These are phyloP conservation scores for Hemistola chrysoprasaria DNA, from an alignment of 2,888 invertebrate genomes.

Conservation along the genomic window DNA sequence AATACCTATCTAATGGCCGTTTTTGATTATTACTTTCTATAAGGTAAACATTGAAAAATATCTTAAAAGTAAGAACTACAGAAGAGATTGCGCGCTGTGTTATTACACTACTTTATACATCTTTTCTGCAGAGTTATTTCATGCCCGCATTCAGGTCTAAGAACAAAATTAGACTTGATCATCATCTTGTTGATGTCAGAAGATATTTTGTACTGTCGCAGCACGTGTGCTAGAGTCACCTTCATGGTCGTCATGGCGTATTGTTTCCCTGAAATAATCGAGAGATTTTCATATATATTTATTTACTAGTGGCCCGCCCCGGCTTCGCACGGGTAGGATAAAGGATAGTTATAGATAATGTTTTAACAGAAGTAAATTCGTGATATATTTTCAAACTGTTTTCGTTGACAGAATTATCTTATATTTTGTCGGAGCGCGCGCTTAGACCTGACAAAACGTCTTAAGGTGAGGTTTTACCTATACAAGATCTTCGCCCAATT, in stretches of 20 bases:
- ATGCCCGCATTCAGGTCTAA: conserved; percentile 3
- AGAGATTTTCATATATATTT: neutral
- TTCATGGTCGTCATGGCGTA: conserved; percentile 13
- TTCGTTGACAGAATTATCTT: too few relatives aligned
- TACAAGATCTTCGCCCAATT: conserved; percentile 5
- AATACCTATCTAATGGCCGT: too few relatives aligned
- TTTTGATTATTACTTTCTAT: too few relatives aligned
- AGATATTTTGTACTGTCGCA: conserved; percentile 2
- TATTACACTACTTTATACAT: neutral
- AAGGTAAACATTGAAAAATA: too few relatives aligned
- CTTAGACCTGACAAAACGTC: neutral
- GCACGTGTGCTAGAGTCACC: conserved; percentile 3
- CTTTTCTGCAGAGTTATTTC: neutral
- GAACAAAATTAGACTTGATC: neutral
- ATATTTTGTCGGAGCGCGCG: too few relatives aligned
- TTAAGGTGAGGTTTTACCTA: neutral
- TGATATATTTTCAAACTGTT: too few relatives aligned
- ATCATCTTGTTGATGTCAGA: conserved; percentile 7
- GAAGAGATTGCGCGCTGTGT: too few relatives aligned
- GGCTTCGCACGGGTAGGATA: too few relatives aligned
- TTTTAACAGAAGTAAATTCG: too few relatives aligned
- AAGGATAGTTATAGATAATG: too few relatives aligned
- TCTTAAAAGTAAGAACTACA: too few relatives aligned
- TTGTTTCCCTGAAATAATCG: conserved; percentile 7
- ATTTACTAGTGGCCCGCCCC: too few relatives aligned